Evolutionary conservation across 2,888 invertebrate genomes (phyloP).

Genomic region (Hirtodrosophila confusa): DNA sequence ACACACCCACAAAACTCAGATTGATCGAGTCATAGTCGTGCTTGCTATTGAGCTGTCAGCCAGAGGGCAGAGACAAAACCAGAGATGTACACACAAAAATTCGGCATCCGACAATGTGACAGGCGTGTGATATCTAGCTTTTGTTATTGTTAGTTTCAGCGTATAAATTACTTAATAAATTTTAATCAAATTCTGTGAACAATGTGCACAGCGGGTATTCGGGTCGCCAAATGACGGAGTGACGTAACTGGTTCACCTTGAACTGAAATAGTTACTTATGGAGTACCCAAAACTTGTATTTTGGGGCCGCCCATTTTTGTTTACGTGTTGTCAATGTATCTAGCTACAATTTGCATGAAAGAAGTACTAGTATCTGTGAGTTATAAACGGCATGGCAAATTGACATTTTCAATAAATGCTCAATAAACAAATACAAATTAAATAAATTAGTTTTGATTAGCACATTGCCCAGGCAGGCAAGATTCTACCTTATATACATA

Average conservation of each 20-base stretch:
- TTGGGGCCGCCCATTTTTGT: slow-evolving; percentile 8
- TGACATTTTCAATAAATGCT: slow-evolving; percentile 37
- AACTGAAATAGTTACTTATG: slow-evolving; percentile 42
- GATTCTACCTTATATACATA: slow-evolving; percentile 4
- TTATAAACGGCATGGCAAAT: slow-evolving; percentile 40
- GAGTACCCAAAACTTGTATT: slow-evolving; percentile 22
- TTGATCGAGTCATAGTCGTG: slow-evolving; percentile 24
- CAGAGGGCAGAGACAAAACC: slow-evolving; percentile 5
- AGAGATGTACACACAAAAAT: slow-evolving; percentile 19
- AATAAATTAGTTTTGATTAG: slow-evolving; percentile 69
- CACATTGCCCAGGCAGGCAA: slow-evolving; percentile 23
- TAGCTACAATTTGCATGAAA: slow-evolving; percentile 13
- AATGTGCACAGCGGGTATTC: slow-evolving; percentile 39
- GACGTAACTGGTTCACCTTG: slow-evolving; percentile 64
- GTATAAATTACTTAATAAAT: slow-evolving; percentile 74
- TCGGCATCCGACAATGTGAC: slow-evolving; percentile 28
- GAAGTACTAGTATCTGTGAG: slow-evolving; percentile 25
- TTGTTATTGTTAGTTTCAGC: slow-evolving; percentile 42
- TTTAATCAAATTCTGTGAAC: slow-evolving; percentile 72
- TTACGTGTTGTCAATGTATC: slow-evolving; percentile 2
- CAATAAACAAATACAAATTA: slow-evolving; percentile 51
- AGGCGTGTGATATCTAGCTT: slow-evolving; percentile 33
- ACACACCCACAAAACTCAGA: slow-evolving; percentile 27
- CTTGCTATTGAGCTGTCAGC: slow-evolving; percentile 35
- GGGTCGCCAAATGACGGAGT: slow-evolving; percentile 39